Base-by-base conservation (phyloP, 2,888 invertebrate genomes). In the Pemphredon lugubris region DNA sequence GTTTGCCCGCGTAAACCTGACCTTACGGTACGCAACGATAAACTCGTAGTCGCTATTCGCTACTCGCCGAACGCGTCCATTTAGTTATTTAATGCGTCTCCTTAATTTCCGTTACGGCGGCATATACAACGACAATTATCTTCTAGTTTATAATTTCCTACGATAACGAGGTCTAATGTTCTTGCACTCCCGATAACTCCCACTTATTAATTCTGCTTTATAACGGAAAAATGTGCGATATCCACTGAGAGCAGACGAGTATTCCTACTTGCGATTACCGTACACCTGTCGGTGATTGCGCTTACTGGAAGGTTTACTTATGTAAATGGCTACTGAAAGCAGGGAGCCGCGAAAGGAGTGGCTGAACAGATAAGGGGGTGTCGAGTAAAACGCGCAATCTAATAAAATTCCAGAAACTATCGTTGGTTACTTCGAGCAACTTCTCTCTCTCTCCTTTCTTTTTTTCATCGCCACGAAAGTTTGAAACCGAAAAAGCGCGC, bases 291-390 rank as follows among this genome's bases (percentile, higher is more conserved):
- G 48, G 20, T 40, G 59, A 72, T 72, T 53, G 47, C 60, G 20
- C 57, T 67, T 54, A 23, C 57, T 44, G 34, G 47, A 69, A 75
- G 67, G 73, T 79, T 83, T 78, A 73, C 77, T 78, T 81, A 82
- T 81, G 82, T 71, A 79, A 79, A 79, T 79, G 69, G 39, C 16
- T 60, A 50, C 64, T 50, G 40, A 65, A 34, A 61, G 30, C 45
- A 44, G 30, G 40, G 42, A 59, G 47, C 5, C 45, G 45, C 23
- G 21, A 45, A 45, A 23, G 45, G 45, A 45, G 45, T 45, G 45
- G 45, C 23, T 23, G 23, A 9, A 23, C 9, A 20, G 21, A 45
- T 23, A 45, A 45, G 21, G 13, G 45, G 45, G 45, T 13, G 23
- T 21, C 21, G 45, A 5, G 21, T n/a, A 45, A 45, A 23, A n/a